Conservation (phyloP, 2,113 vertebrate species). For the Microcebus murinus region DNA sequence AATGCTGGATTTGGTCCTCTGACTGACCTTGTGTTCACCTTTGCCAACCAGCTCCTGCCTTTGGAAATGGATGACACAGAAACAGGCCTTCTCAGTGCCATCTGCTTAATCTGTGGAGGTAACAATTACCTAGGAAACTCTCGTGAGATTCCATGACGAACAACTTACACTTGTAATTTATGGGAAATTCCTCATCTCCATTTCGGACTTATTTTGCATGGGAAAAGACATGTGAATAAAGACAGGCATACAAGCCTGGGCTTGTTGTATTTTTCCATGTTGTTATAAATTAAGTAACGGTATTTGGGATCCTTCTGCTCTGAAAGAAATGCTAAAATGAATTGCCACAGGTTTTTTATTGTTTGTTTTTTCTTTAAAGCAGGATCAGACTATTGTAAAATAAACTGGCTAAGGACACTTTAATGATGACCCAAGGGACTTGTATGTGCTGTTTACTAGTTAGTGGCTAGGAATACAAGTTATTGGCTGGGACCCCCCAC, state of each 20-base stretch:
- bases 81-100: constrained; percentile 97
- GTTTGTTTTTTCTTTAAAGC: neutral
- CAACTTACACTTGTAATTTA: neutral
- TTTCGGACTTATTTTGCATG: neutral
- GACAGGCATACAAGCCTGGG: neutral
- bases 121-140: constrained; percentile 15
- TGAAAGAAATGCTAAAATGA: constrained; percentile 5
- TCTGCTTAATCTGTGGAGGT: constrained; percentile 98
- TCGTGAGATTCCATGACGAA: neutral
- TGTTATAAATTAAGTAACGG: neutral
- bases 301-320: neutral
- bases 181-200: neutral
- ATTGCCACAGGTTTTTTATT: neutral
- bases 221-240: neutral
- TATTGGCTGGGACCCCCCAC: neutral
- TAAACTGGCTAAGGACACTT: neutral
- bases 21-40: constrained; percentile 96
- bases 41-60: constrained; percentile 96
- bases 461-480: neutral
- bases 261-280: neutral
- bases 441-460: neutral
- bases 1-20: constrained; percentile 96
- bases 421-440: neutral
- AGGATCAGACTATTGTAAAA: neutral
- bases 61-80: constrained; percentile 98